A percentile compares a stretch with the other conserved stretches of the same genome.
Conservation (phyloP, 2,113 vertebrate genomes). For the Ifrita kowaldi region DNA sequence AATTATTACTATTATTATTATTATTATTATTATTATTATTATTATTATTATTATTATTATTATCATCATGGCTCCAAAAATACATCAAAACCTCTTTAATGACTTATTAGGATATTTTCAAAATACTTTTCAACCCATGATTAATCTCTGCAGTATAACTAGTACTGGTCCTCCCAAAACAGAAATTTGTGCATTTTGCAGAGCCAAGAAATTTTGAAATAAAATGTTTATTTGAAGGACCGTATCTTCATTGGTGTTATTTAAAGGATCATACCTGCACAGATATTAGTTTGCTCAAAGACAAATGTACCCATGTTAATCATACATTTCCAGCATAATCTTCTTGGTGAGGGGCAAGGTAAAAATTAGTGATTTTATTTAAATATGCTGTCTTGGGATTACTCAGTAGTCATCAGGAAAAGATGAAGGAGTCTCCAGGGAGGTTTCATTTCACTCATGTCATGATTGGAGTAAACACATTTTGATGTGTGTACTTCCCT, state of each 20-base stretch:
- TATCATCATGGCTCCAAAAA: not conserved
- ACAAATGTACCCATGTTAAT: not conserved
- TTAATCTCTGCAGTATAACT: not conserved
- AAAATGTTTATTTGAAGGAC: not conserved
- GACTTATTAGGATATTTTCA: not conserved
- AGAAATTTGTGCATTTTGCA: not conserved
- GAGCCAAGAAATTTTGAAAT: not conserved
- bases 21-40: not conserved
- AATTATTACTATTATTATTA: not conserved
- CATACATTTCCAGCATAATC: not conserved
- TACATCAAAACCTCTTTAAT: not conserved
- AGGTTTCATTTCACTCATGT: not conserved
- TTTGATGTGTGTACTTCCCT: not conserved
- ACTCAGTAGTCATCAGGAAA: not conserved
- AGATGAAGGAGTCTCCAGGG: not conserved
- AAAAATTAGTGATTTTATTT: not conserved
- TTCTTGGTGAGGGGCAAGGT: not conserved
- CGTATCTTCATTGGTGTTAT: not conserved
- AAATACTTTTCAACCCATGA: not conserved
- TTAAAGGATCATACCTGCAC: not conserved
- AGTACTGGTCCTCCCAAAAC: not conserved
- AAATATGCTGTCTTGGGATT: not conserved
- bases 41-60: not conserved
- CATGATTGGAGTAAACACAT: not conserved
- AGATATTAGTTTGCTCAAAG: not conserved